Percentiles rank a stretch among this genome's conserved stretches.
phyloP scores from a whole-genome alignment of 1,140 invertebrate species.

The Megathymus violae region DNA sequence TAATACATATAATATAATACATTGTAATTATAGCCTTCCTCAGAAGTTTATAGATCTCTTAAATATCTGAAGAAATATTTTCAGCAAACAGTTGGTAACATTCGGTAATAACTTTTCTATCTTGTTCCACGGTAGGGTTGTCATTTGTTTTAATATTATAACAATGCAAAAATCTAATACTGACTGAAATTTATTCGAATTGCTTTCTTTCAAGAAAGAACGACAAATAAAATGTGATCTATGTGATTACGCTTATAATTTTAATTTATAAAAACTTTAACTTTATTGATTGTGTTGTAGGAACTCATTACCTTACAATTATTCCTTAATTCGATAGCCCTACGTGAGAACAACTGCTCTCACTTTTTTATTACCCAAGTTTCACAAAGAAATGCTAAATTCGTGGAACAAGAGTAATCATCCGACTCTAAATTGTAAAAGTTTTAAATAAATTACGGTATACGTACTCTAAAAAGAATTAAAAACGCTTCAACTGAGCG shows the following conservation, averaged over 20 bases:
- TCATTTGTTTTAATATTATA: too few species aligned
- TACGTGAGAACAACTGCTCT: slow-evolving; percentile 26
- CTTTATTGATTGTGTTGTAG: too few species aligned
- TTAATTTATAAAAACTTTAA: too few species aligned
- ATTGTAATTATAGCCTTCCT: not conserved
- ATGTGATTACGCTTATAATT: too few species aligned
- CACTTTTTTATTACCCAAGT: slow-evolving; percentile 31
- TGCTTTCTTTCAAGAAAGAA: too few species aligned
- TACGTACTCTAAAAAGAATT: slow-evolving; percentile 31
- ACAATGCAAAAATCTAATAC: too few species aligned
- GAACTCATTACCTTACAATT: too few species aligned
- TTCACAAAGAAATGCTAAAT: slow-evolving; percentile 31
- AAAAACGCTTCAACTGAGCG: slow-evolving; percentile 20
- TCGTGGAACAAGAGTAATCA: slow-evolving; percentile 35
- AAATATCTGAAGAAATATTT: slow-evolving; percentile 9
- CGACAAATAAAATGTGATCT: too few species aligned
- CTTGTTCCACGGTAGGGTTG: slow-evolving; percentile 4
- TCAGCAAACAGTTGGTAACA: slow-evolving; percentile 2
- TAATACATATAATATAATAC: too few species aligned
- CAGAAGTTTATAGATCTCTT: not conserved
- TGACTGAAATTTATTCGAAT: too few species aligned
- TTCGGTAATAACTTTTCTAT: slow-evolving; percentile 17
- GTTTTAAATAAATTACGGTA: slow-evolving; percentile 32
- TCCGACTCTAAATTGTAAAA: slow-evolving; percentile 32
- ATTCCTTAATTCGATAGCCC: slow-evolving; percentile 1